A percentile compares a stretch with the other conserved stretches of the same genome.
Evolutionary conservation across 92 coral and sea anemone species (phyloP).

Genomic region (Diadumene lineata): DNA sequence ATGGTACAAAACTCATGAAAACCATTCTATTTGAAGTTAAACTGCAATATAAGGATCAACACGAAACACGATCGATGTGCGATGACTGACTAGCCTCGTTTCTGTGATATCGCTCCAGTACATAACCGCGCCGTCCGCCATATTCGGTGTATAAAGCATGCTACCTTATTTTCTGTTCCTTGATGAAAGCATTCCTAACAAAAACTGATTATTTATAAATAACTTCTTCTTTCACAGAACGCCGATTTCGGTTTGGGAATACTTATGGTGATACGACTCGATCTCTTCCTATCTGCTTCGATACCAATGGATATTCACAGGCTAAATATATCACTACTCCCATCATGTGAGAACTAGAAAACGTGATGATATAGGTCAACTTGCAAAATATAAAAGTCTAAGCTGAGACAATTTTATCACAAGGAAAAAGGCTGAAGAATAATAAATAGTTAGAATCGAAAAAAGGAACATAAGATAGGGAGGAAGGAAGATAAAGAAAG

Average conservation of each 20-base stretch:
- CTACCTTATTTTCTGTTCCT: not conserved
- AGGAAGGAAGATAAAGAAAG: no score
- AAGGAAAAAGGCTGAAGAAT: not conserved
- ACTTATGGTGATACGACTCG: constrained; percentile 97
- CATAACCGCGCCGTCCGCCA: no score
- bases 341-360: constrained; percentile 56
- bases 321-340: constrained; percentile 83
- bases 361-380: not conserved
- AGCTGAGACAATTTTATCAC: not conserved
- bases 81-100: no score
- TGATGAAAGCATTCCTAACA: no score
- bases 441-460: no score
- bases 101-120: no score
- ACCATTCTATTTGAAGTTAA: no score
- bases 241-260: constrained; percentile 92
- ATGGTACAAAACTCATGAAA: no score
- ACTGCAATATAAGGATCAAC: no score
- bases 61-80: no score
- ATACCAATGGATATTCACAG: constrained; percentile 78
- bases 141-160: no score
- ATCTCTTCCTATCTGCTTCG: constrained; percentile 79
- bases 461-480: no score
- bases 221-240: constrained; percentile 46
- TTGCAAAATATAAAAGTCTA: not conserved
- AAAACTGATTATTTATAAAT: not conserved